phyloP scores from a whole-genome alignment of 2,113 vertebrate genomes.

The Melanotaenia duboulayi region DNA sequence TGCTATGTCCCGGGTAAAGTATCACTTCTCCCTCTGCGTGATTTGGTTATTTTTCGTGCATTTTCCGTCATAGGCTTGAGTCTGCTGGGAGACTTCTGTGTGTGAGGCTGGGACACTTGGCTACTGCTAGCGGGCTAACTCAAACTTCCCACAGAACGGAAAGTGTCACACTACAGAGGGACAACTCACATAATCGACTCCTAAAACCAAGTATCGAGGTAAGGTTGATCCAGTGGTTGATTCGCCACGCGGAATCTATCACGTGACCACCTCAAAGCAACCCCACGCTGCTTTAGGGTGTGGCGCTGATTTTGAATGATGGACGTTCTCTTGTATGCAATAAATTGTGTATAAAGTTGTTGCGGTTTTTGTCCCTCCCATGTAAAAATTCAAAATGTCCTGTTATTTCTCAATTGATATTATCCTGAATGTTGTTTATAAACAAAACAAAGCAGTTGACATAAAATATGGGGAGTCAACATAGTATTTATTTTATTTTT shows the following conservation, averaged over 20 bases:
- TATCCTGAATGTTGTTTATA: too few species aligned
- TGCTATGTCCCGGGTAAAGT: conserved; percentile 42
- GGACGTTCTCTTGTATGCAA: background rate
- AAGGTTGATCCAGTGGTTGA: background rate
- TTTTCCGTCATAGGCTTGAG: conserved; percentile 51
- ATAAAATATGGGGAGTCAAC: too few species aligned
- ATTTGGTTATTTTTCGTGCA: conserved; percentile 44
- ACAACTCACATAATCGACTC: background rate
- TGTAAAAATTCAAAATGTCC: too few species aligned
- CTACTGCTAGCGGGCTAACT: conserved; percentile 27
- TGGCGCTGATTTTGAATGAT: conserved; percentile 3
- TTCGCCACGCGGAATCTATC: conserved; percentile 15
- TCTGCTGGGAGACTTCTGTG: conserved; percentile 9
- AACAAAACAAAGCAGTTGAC: too few species aligned
- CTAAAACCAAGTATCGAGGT: conserved; percentile 1
- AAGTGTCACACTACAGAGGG: background rate
- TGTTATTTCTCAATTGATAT: too few species aligned
- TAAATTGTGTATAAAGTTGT: too few species aligned
- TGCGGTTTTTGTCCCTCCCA: too few species aligned
- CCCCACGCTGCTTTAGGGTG: background rate
- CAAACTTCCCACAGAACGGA: conserved; percentile 16
- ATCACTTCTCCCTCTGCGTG: conserved; percentile 12
- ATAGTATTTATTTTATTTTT: too few species aligned
- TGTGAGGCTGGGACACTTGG: conserved; percentile 15
- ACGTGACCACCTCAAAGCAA: conserved; percentile 17